phyloP scores from a whole-genome alignment of 2,888 invertebrate genomes.

The Campopleginae sp. region DNA sequence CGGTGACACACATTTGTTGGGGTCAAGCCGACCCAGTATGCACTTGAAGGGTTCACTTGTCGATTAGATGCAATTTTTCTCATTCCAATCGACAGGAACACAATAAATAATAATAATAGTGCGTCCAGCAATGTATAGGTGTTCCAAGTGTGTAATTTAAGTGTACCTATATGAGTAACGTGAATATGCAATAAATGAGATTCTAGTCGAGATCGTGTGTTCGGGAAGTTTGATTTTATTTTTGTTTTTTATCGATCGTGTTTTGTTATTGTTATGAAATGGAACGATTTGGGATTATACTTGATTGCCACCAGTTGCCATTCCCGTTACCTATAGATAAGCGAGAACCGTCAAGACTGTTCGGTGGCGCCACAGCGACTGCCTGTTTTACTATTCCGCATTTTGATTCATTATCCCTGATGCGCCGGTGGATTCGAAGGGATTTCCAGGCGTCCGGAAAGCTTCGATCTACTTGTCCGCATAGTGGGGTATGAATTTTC shows the following conservation, averaged over 20 bases:
- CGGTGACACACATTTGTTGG: too few species aligned
- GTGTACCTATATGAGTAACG: constrained; percentile 11
- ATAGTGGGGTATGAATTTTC: constrained; percentile 78
- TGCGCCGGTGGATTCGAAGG: background rate
- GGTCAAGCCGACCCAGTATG: too few species aligned
- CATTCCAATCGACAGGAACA: background rate
- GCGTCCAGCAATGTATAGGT: constrained; percentile 12
- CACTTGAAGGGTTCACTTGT: background rate
- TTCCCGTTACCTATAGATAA: background rate
- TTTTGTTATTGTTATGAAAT: background rate
- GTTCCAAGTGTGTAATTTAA: constrained; percentile 23
- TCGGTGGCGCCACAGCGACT: constrained; percentile 10
- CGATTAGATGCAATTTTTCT: background rate
- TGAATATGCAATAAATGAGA: constrained; percentile 26
- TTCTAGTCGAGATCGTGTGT: constrained; percentile 14
- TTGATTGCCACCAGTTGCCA: background rate
- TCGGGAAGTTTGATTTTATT: background rate
- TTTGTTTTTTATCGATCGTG: background rate
- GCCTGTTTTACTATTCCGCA: background rate
- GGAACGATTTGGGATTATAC: background rate
- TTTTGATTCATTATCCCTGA: background rate
- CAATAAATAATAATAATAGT: background rate
- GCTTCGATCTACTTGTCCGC: background rate
- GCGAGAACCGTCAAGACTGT: background rate
- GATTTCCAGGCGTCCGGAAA: background rate